Base-by-base conservation (phyloP, 2,888 invertebrate species). In the Acronicta leporina region DNA sequence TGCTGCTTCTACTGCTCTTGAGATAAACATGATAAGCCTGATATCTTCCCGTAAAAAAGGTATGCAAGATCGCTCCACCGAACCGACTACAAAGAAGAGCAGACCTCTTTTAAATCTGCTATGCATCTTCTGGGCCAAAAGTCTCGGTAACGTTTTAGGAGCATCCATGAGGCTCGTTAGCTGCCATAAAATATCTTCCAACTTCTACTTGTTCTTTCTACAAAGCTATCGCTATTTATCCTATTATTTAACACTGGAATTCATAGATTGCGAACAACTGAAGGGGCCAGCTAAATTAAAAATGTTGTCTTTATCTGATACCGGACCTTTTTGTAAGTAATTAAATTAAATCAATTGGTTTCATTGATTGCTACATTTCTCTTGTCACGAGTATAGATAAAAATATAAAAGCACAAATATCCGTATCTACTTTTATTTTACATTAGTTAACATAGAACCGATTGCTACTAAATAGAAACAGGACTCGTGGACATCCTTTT, bases 1-100 rank as follows among this genome's bases (percentile, higher is more conserved):
- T 91, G 92, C 68, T 93, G 92, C 59, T 90, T 77, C 68, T 85
- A 90, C 67, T 92, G 92, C 71, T 81, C 87, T 2, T 89, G 84
- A 70, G 15, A 16, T 4, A n/a, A 53, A 44, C 10, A 70, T 73
- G 73, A 43, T 52, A 5, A 40, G 16, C 7, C 14, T 53, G 38
- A 16, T 51, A 46, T n/a, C 46, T 41, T 25, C 35, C n/a, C 41
- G n/a, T 25, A 73, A 20, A 4, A 20, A 7, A 40, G n/a, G 51
- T 13, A 49, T 45, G 43, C 58, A 44, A 46, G 40, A 46, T 46
- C 38, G 46, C n/a, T 35, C 38, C 8, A 35, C 38, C n/a, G 51
- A 58, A 35, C 7, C 43, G 9, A 50, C n/a, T 8, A 5, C 25
- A n/a, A 81, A 73, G 52, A 78, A 68, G 50, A 79, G 72, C 30